Percentiles rank a stretch among this genome's conserved stretches.
Evolutionary conservation across 2,888 invertebrate genomes (phyloP).

Genomic region (Philhelius pedissequus): DNA sequence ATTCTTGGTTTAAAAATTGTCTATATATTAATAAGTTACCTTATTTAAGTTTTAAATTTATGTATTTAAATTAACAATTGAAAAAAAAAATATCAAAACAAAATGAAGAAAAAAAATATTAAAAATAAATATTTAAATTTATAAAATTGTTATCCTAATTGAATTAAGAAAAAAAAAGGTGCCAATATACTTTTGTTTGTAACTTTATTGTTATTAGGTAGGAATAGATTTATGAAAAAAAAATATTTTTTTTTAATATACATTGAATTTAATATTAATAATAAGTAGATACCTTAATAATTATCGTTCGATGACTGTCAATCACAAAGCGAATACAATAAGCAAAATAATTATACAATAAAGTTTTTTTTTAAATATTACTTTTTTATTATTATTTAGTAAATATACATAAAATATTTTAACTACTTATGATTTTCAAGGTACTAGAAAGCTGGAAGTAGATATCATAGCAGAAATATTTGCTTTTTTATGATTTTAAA

Average conservation of each 20-base stretch:
- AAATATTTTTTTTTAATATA: not conserved
- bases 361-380: slow-evolving; percentile 1
- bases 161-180: slow-evolving; percentile 58
- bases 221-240: not conserved
- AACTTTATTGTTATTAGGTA: slow-evolving; percentile 10
- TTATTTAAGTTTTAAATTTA: not conserved
- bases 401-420: no score
- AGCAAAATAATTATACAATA: slow-evolving; percentile 36
- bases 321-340: slow-evolving; percentile 43
- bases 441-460: no score
- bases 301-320: slow-evolving; percentile 45
- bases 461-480: no score
- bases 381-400: no score
- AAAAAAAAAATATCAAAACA: not conserved
- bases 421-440: no score
- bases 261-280: not conserved
- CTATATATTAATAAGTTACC: not conserved
- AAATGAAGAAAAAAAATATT: not conserved
- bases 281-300: not conserved
- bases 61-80: not conserved
- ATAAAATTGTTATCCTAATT: slow-evolving; percentile 43
- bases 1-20: not conserved
- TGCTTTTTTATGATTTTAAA: no score
- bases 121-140: not conserved
- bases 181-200: slow-evolving; percentile 52